Evolutionary conservation across 1,140 invertebrate species (phyloP), one percentile per base, ranked within the genome.

Genomic region (Temnothorax longispinosus): DNA sequence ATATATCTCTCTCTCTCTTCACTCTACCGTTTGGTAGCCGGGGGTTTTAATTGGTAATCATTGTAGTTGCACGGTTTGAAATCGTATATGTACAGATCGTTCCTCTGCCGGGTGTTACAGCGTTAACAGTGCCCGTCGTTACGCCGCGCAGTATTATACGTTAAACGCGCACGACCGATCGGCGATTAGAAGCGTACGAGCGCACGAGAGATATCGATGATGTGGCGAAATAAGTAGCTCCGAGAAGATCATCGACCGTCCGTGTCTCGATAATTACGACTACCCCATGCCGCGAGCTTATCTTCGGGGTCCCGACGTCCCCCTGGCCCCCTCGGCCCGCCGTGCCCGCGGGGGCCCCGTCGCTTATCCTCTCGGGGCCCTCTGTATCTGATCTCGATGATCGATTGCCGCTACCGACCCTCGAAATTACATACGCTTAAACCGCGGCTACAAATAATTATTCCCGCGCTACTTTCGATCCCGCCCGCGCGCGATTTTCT

Each of bases 361-460:
- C 88, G 72, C 65, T 74, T 87, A 90, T 84, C 88, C 82, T 81
- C 76, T 62, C 41, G 69, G 75, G 64, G 80, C 58, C 84, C 81
- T 86, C 27, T 87, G 58, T 91, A 87, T 89, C 90, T 89, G 89
- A 92, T 92, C 90, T 54, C 86, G 87, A 89, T 92, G 92, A 93
- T 93, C 85, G 92, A 92, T 93, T 89, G 92, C 88, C 85, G 90
- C 92, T 93, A 93, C 92, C 87, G 90, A 90, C 87, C 91, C 81
- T 91, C 87, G 90, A 91, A 91, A 91, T 91, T 91, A 91, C 90
- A 90, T 90, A 90, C 89, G 87, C 87, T 90, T 91, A 87, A 90
- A 80, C 77, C 85, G 65, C 69, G 87, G 89, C 89, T 87, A 85
- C 90, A 85, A 87, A 89, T 91, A 91, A 91, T 91, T 91, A 91